phyloP scores from a whole-genome alignment of 2,113 vertebrate species.

The Mormyrus iriodes region DNA sequence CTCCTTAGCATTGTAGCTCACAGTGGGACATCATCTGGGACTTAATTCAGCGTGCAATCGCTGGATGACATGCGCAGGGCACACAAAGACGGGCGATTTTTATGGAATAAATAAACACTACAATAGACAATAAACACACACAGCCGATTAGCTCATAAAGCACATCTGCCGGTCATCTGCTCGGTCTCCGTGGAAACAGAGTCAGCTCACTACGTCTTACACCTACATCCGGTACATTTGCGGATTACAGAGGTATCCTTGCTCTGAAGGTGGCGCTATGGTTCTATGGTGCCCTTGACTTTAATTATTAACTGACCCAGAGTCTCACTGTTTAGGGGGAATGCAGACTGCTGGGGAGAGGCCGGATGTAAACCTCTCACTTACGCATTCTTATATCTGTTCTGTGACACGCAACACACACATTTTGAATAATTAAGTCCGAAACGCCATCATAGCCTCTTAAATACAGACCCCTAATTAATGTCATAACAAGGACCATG shows the following conservation, averaged over 20 bases:
- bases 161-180: slow-evolving; percentile 4
- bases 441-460: neutral
- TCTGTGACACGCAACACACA: slow-evolving; percentile 19
- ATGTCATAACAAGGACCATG: neutral
- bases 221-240: neutral
- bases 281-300: neutral
- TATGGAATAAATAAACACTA: slow-evolving; percentile 12
- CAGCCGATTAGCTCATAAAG: slow-evolving; percentile 5
- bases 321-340: slow-evolving; percentile 21
- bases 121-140: neutral
- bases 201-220: neutral
- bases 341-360: slow-evolving; percentile 7
- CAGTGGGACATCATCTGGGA: neutral
- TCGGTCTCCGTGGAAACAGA: neutral
- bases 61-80: neutral
- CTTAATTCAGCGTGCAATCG: slow-evolving; percentile 9
- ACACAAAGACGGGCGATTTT: neutral
- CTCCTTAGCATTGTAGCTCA: neutral
- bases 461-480: neutral
- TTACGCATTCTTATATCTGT: slow-evolving; percentile 11
- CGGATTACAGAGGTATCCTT: neutral
- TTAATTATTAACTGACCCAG: slow-evolving; percentile 20
- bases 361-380: slow-evolving; percentile 11
- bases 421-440: slow-evolving; percentile 16
- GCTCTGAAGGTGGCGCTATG: neutral